Percentiles rank a stretch among this genome's conserved stretches.
phyloP scores from a whole-genome alignment of 2,888 invertebrate genomes.

The Steinernema hermaphroditum region DNA sequence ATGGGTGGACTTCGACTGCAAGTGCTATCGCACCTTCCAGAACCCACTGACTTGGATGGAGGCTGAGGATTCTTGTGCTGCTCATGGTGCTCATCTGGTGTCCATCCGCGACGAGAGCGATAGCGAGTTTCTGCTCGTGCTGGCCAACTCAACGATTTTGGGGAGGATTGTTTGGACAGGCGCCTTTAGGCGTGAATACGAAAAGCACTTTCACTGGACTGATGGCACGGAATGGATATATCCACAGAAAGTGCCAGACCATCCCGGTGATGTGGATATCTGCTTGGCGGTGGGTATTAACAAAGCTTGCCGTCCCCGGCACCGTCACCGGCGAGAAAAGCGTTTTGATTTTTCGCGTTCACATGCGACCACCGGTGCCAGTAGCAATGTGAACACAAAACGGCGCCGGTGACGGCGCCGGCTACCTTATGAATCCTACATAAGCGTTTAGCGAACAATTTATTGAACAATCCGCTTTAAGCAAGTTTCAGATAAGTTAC shows the following conservation, averaged over 20 bases:
- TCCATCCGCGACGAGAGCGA: conserved; percentile 2
- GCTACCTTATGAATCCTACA: too few relatives aligned
- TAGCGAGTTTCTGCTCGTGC: not conserved
- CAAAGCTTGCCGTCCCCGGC: too few relatives aligned
- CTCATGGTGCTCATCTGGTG: not conserved
- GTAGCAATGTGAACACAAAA: too few relatives aligned
- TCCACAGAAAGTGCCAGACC: not conserved
- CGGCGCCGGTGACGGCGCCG: too few relatives aligned
- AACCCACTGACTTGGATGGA: not conserved
- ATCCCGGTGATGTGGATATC: not conserved
- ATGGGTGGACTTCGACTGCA: not conserved
- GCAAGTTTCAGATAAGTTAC: not conserved
- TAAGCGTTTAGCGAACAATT: not conserved
- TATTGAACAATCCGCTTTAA: not conserved
- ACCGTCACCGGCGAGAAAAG: too few relatives aligned
- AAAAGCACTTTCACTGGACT: not conserved
- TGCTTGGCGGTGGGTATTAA: conserved; percentile 3
- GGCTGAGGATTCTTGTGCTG: not conserved
- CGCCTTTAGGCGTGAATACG: not conserved
- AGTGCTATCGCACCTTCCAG: conserved; percentile 6
- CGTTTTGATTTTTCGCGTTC: too few relatives aligned
- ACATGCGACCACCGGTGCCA: too few relatives aligned
- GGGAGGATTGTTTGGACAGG: conserved; percentile 1
- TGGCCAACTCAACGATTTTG: not conserved
- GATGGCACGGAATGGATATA: not conserved